Percentiles rank a stretch among this genome's conserved stretches.
phyloP scores from a whole-genome alignment of 1,140 invertebrate species.

The Neotoxoptera formosana region DNA sequence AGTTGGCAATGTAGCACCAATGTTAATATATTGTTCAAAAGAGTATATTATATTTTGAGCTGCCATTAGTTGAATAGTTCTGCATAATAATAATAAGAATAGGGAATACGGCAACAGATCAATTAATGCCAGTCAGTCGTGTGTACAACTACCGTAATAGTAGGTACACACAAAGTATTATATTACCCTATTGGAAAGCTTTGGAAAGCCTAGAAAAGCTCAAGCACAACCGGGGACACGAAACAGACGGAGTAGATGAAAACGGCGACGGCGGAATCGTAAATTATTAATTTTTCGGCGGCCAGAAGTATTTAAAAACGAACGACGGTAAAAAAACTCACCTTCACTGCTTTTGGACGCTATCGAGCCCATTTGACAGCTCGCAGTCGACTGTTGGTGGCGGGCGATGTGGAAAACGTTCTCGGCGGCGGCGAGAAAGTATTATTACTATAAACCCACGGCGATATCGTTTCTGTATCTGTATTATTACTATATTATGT shows the following conservation, averaged over 20 bases:
- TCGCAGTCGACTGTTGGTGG: not conserved
- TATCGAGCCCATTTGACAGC: slow-evolving; percentile 48
- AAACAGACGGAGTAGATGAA: not conserved
- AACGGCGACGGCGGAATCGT: not conserved
- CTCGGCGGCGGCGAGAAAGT: not conserved
- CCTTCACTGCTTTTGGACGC: slow-evolving; percentile 34
- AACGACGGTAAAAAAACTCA: not conserved
- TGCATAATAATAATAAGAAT: not conserved
- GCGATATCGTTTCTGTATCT: not conserved
- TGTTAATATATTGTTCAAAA: not conserved
- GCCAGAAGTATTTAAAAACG: no score
- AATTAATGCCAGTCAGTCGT: not conserved
- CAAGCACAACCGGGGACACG: not conserved
- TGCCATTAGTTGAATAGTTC: not conserved
- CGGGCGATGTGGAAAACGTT: not conserved
- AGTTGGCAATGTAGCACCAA: not conserved
- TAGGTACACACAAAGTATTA: no score
- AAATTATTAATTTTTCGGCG: not conserved
- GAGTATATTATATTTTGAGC: not conserved
- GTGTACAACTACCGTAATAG: no score
- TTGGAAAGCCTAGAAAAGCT: not conserved
- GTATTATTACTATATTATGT: no score
- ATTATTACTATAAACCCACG: not conserved
- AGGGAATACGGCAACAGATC: not conserved
- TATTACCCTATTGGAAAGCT: not conserved